phyloP scores from a whole-genome alignment of 2,797 vertebrate genomes.

The Sciurus vulgaris region DNA sequence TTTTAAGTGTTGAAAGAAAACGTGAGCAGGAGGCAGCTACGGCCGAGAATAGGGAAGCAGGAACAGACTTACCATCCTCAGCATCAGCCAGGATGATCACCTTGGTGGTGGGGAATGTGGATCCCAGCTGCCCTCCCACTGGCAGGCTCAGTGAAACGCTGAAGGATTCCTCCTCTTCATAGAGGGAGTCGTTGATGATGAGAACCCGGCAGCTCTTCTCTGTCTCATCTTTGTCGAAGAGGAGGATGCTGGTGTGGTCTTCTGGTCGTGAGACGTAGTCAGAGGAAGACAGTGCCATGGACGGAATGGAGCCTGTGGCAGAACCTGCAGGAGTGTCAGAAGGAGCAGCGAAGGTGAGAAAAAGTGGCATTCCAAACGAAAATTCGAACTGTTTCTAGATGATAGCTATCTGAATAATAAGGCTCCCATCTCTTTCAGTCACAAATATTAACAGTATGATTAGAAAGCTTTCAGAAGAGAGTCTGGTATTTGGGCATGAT shows the following conservation, averaged over 20 bases:
- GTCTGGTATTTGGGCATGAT: not conserved
- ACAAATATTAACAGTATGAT: not conserved
- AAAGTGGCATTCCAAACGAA: not conserved
- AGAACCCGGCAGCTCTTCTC: slow-evolving; percentile 92
- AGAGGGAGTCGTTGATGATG: slow-evolving; percentile 93
- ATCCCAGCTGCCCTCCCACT: slow-evolving; percentile 91
- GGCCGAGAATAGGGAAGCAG: not conserved
- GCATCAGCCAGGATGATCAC: slow-evolving; percentile 91
- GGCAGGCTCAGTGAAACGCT: slow-evolving; percentile 92
- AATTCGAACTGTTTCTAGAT: not conserved
- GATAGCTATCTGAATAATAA: not conserved
- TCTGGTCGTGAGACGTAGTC: slow-evolving; percentile 93
- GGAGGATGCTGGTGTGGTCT: slow-evolving; percentile 92
- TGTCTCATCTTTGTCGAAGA: slow-evolving; percentile 92
- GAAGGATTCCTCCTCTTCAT: slow-evolving; percentile 94
- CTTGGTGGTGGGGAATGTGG: slow-evolving; percentile 89
- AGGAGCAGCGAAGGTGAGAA: not conserved
- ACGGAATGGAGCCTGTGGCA: slow-evolving; percentile 91
- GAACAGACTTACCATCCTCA: slow-evolving; percentile 91
- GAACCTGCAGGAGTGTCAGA: slow-evolving; percentile 86
- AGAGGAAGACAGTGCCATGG: slow-evolving; percentile 91
- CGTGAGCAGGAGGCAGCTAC: not conserved
- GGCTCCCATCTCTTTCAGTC: not conserved
- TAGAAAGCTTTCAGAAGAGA: not conserved
- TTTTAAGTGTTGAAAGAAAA: not conserved